These are phyloP conservation scores for Ornithorhynchus anatinus DNA, from an alignment of 2,113 vertebrate species.

Conservation along the genomic window DNA sequence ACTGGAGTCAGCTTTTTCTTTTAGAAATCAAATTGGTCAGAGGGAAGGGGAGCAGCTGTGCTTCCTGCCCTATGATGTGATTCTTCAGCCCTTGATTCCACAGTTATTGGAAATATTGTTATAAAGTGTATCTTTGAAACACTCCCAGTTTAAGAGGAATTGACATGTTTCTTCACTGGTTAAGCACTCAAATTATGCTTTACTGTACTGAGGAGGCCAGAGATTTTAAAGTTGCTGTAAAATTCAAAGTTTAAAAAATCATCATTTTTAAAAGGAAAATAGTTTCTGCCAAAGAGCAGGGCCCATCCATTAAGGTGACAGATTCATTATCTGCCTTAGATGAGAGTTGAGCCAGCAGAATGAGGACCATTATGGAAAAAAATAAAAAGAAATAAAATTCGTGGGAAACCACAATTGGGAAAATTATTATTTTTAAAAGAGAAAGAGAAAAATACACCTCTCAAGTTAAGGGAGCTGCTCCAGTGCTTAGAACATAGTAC, in stretches of 20 bases:
- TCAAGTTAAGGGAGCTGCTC: no score
- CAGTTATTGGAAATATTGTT: background rate
- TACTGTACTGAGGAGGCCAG: slow-evolving; percentile 10
- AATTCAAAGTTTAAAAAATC: background rate
- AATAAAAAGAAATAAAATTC: no score
- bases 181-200: background rate
- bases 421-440: no score
- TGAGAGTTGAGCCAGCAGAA: background rate
- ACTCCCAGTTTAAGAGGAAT: background rate
- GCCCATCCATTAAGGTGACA: background rate
- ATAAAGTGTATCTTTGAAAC: background rate
- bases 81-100: background rate
- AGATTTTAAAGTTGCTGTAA: background rate
- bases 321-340: background rate
- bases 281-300: background rate
- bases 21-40: slow-evolving; percentile 45
- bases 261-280: background rate
- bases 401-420: no score
- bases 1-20: slow-evolving; percentile 53
- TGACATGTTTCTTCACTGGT: background rate
- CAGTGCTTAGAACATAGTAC: no score
- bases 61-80: slow-evolving; percentile 23
- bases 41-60: slow-evolving; percentile 46
- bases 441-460: no score
- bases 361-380: no score